These are phyloP conservation scores for Zygothrica quintamaculata DNA, from an alignment of 2,888 invertebrate genomes.

Conservation along the genomic window DNA sequence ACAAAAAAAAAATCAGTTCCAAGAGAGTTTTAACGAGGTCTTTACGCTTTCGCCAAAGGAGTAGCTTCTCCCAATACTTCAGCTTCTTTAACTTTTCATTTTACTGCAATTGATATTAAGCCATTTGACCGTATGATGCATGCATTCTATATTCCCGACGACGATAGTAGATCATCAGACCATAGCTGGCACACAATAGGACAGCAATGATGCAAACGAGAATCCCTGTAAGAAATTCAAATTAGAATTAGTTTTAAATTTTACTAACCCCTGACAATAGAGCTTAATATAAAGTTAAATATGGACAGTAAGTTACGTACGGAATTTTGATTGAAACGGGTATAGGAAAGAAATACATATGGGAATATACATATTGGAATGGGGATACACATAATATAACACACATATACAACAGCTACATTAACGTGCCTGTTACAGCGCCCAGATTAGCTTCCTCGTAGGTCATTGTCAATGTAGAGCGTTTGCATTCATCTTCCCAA, in stretches of 20 bases:
- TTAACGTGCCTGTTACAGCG: constrained; percentile 82
- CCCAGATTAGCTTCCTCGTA: constrained; percentile 83
- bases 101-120: no score
- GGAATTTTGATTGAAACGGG: no score
- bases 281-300: no score
- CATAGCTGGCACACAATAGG: constrained; percentile 77
- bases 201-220: constrained; percentile 77
- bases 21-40: constrained; percentile 18
- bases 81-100: constrained; percentile 6
- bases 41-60: constrained; percentile 1
- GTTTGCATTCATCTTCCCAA: constrained; percentile 89
- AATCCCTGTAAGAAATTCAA: constrained; percentile 59
- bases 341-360: no score
- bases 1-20: constrained; percentile 15
- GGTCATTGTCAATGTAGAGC: constrained; percentile 84
- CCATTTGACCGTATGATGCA: constrained; percentile 80
- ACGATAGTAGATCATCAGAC: constrained; percentile 79
- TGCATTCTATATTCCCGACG: constrained; percentile 80
- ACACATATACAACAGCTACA: no score
- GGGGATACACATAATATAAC: no score
- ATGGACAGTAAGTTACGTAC: no score
- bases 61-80: background rate
- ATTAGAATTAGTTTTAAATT: background rate
- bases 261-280: no score
- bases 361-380: no score